phyloP scores from a whole-genome alignment of 2,113 vertebrate species.

The Ginglymostoma cirratum region DNA sequence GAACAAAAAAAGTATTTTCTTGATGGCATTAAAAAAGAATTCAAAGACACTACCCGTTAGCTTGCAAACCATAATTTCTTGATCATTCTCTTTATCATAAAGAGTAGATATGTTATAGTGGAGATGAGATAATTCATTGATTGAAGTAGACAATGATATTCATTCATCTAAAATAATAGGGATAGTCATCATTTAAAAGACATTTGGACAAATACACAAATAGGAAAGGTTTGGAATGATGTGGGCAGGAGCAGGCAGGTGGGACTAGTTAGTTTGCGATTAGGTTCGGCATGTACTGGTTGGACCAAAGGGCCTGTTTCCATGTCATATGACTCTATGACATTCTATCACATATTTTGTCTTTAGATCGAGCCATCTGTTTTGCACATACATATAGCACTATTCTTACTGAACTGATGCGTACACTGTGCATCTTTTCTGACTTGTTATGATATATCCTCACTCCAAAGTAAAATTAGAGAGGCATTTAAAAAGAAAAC shows the following conservation, averaged over 20 bases:
- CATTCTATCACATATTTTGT: background rate
- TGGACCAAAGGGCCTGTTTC: too few relatives aligned
- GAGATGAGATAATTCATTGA: background rate
- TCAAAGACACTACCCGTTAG: background rate
- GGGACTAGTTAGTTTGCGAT: too few relatives aligned
- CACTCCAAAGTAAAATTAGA: background rate
- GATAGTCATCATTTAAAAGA: too few relatives aligned
- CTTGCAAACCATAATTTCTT: background rate
- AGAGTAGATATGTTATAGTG: background rate
- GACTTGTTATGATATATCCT: background rate
- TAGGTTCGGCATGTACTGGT: too few relatives aligned
- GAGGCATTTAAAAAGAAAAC: background rate
- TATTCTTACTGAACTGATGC: background rate
- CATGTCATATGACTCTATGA: too few relatives aligned
- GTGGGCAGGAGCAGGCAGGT: too few relatives aligned
- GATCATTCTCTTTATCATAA: background rate
- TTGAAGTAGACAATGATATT: background rate
- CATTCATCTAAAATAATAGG: background rate
- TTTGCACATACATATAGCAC: background rate
- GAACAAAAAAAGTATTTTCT: background rate
- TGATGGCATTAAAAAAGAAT: background rate
- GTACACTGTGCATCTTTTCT: background rate
- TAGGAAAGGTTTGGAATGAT: too few relatives aligned
- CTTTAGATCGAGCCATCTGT: background rate
- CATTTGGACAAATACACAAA: too few relatives aligned